A percentile compares a stretch with the other conserved stretches of the same genome.
These are phyloP conservation scores for Caenorhabditis brenneri DNA, from an alignment of 1,140 invertebrate genomes.

Conservation along the genomic window DNA sequence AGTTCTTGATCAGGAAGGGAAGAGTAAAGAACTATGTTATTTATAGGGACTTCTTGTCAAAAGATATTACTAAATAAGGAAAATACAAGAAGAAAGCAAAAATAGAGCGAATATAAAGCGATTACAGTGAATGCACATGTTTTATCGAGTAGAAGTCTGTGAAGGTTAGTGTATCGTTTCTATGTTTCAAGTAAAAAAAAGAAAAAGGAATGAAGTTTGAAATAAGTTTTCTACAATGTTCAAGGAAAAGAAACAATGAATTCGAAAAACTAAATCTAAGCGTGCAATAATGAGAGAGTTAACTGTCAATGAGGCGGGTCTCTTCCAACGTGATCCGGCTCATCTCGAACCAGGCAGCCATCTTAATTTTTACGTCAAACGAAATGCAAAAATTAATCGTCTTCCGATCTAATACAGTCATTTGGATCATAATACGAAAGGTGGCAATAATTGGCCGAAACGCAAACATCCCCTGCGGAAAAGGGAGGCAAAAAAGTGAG, in stretches of 20 bases:
- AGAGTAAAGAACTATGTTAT: too few relatives aligned
- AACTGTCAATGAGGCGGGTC: neutral
- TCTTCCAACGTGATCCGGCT: slow-evolving; percentile 27
- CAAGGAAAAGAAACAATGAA: neutral
- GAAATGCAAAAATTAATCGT: slow-evolving; percentile 31
- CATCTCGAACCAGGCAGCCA: neutral
- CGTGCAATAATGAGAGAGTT: neutral
- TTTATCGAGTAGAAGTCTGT: too few relatives aligned
- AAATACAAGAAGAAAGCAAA: too few relatives aligned
- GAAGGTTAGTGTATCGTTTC: too few relatives aligned
- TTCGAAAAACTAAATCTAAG: neutral
- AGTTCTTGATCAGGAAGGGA: too few relatives aligned
- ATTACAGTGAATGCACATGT: too few relatives aligned
- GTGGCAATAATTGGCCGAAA: slow-evolving; percentile 43
- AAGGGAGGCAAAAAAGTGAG: neutral
- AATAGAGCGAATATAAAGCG: too few relatives aligned
- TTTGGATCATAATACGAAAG: slow-evolving; percentile 5
- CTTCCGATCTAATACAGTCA: slow-evolving; percentile 10
- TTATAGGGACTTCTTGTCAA: too few relatives aligned
- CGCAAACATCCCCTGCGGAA: neutral
- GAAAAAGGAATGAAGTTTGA: too few relatives aligned
- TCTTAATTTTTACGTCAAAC: neutral
- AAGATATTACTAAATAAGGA: too few relatives aligned
- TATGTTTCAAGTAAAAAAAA: too few relatives aligned
- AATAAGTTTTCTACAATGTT: too few relatives aligned